Percentiles rank a stretch among this genome's conserved stretches.
These are phyloP conservation scores for Notodonta ziczac DNA, from an alignment of 2,888 invertebrate species.

Conservation along the genomic window DNA sequence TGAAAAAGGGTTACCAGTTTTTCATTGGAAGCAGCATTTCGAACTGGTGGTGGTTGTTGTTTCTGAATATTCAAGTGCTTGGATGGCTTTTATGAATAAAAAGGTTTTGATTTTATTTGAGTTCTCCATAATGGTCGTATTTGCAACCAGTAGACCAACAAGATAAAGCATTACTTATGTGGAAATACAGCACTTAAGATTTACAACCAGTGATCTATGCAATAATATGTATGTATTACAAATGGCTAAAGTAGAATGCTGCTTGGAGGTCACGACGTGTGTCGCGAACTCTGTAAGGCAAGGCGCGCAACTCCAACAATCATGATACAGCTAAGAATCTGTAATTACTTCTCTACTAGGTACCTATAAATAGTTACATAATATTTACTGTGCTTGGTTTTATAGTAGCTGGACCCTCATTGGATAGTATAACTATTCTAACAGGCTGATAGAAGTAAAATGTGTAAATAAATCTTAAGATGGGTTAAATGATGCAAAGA, in stretches of 20 bases:
- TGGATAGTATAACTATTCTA: too few relatives aligned
- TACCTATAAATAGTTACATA: background rate
- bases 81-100: too few relatives aligned
- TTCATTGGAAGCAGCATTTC: too few relatives aligned
- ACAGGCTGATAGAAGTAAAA: too few relatives aligned
- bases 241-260: background rate
- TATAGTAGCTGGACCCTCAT: too few relatives aligned
- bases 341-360: background rate
- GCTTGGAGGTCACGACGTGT: background rate
- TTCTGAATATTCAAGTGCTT: too few relatives aligned
- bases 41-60: too few relatives aligned
- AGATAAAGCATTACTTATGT: background rate
- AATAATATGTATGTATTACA: slow-evolving; percentile 2
- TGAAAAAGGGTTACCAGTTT: too few relatives aligned
- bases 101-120: background rate
- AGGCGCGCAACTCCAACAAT: background rate
- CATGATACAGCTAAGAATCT: background rate
- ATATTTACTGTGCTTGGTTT: too few relatives aligned
- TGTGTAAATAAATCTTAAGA: too few relatives aligned
- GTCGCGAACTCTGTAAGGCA: background rate
- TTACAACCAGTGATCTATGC: background rate
- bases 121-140: background rate
- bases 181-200: background rate
- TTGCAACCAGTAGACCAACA: too few relatives aligned
- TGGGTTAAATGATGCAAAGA: too few relatives aligned